Percentiles rank a stretch among this genome's conserved stretches.
These are phyloP conservation scores for Origma solitaria DNA, from an alignment of 2,113 vertebrate genomes.

Conservation along the genomic window DNA sequence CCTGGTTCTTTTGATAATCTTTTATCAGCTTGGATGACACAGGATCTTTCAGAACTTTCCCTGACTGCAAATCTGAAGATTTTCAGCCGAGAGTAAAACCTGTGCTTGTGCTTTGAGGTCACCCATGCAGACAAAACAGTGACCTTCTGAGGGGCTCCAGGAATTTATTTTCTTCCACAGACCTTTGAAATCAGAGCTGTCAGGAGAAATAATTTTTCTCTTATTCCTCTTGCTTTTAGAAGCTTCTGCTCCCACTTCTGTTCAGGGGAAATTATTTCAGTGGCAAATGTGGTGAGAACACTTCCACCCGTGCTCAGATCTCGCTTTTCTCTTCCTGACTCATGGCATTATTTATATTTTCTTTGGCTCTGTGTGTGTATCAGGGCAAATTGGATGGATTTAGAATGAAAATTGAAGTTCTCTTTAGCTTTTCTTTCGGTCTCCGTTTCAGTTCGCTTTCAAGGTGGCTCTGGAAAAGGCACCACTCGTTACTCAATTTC, in stretches of 20 bases:
- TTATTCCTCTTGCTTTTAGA: neutral
- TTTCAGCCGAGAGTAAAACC: neutral
- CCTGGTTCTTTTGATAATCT: conserved; percentile 24
- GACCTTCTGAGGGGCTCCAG: neutral
- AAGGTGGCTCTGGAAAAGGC: neutral
- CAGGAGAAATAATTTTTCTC: neutral
- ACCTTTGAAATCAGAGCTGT: conserved; percentile 13
- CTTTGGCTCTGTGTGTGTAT: neutral
- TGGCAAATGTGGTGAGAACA: neutral
- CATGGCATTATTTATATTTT: neutral
- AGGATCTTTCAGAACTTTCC: conserved; percentile 21
- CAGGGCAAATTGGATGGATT: neutral
- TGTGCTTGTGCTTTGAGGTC: neutral
- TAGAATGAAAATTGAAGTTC: neutral
- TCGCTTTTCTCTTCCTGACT: neutral
- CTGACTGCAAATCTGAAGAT: conserved; percentile 9
- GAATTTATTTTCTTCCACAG: conserved; percentile 7
- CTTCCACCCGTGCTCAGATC: neutral
- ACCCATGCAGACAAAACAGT: conserved; percentile 5
- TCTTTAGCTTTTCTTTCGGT: neutral
- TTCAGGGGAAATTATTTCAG: neutral
- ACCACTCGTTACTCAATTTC: neutral
- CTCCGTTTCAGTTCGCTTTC: neutral
- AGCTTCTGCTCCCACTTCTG: neutral
- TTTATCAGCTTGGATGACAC: conserved; percentile 1